phyloP scores from a whole-genome alignment of 2,888 invertebrate species.

The Plebejus argus region DNA sequence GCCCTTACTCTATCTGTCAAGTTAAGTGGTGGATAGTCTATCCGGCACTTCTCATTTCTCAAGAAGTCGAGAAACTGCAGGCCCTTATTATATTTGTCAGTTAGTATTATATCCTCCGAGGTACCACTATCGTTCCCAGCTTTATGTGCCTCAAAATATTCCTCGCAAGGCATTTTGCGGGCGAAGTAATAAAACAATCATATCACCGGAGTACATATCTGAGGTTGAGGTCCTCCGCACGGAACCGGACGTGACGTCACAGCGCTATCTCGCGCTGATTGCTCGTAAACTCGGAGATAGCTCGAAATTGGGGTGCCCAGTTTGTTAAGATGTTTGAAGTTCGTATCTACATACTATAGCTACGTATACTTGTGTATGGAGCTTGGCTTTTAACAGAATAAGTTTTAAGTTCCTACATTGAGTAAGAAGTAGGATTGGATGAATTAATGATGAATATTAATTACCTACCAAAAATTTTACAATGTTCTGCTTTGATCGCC shows the following conservation, averaged over 20 bases:
- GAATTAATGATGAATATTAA: too few relatives aligned
- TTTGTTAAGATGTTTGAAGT: constrained; percentile 26
- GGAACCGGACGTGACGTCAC: constrained; percentile 60
- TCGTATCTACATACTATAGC: constrained; percentile 16
- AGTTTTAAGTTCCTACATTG: neutral
- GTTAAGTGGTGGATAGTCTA: too few relatives aligned
- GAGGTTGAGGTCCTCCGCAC: constrained; percentile 50
- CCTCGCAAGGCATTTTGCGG: constrained; percentile 8
- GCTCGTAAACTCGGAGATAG: constrained; percentile 56
- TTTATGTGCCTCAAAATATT: neutral
- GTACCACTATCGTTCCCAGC: neutral
- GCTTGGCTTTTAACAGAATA: neutral
- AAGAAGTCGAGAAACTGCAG: too few relatives aligned
- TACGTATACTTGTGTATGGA: neutral
- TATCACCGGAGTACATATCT: constrained; percentile 33
- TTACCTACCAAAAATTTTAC: too few relatives aligned
- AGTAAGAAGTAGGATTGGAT: too few relatives aligned
- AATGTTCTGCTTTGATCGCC: too few relatives aligned
- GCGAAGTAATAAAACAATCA: constrained; percentile 35
- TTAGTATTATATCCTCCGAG: neutral
- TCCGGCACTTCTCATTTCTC: too few relatives aligned
- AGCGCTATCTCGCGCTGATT: constrained; percentile 59
- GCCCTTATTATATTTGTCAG: too few relatives aligned
- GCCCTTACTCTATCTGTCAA: too few relatives aligned
- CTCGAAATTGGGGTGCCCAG: constrained; percentile 30